phyloP scores from a whole-genome alignment of 2,113 vertebrate genomes.

The Rhegmatorhina hoffmannsi region DNA sequence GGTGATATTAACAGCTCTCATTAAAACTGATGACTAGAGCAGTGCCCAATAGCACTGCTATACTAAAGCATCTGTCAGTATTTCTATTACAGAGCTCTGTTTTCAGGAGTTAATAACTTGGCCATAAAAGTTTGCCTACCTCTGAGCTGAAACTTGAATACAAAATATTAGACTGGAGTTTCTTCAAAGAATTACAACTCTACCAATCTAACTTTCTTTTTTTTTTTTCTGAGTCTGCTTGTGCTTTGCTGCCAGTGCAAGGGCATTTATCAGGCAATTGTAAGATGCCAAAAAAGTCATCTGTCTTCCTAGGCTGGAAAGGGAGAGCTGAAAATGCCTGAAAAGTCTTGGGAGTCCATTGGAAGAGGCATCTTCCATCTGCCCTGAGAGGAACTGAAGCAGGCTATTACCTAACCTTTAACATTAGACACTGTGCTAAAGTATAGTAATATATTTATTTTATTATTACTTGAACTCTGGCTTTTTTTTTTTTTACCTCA shows the following conservation, averaged over 20 bases:
- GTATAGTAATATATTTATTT: background rate
- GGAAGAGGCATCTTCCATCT: background rate
- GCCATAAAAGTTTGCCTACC: constrained; percentile 3
- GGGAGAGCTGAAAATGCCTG: background rate
- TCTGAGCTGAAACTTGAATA: constrained; percentile 23
- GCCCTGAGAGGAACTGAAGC: background rate
- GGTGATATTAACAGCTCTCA: constrained; percentile 74
- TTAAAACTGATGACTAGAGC: constrained; percentile 69
- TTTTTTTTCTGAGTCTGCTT: background rate
- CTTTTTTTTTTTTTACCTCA: background rate
- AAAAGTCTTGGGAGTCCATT: background rate
- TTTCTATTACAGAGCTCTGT: constrained; percentile 31
- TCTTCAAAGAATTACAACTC: background rate
- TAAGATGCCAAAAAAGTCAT: background rate
- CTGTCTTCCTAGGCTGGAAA: background rate
- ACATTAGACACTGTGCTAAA: background rate
- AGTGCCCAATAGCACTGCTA: constrained; percentile 10
- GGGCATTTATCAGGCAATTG: background rate
- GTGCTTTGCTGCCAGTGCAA: background rate
- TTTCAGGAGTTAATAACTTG: constrained; percentile 57
- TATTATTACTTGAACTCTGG: background rate
- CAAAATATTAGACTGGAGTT: background rate
- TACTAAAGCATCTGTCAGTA: constrained; percentile 24
- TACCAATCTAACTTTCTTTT: background rate
- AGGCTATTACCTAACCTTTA: background rate